Conservation (phyloP, 64 coral and sea anemone species). For the Anthopleura sola region DNA sequence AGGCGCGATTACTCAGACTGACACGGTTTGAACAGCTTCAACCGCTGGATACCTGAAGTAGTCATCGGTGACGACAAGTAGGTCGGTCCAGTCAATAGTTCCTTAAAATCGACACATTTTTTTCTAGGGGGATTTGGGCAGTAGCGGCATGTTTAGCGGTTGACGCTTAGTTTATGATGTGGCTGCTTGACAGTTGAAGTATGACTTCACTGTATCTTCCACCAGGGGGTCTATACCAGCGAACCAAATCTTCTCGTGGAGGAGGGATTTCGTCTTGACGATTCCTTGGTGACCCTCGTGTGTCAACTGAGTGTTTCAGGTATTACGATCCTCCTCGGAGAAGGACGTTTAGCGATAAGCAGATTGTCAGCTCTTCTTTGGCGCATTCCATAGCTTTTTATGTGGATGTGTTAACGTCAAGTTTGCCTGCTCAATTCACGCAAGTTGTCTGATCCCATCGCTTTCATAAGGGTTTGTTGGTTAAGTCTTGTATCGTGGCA, state of each 20-base stretch:
- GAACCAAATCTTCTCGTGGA: conserved; percentile 44
- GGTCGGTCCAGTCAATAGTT: conserved; percentile 35
- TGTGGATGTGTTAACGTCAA: conserved; percentile 1
- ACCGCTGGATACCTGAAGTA: conserved; percentile 48
- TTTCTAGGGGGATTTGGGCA: conserved; percentile 45
- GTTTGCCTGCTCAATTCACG: conserved; percentile 9
- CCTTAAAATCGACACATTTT: conserved; percentile 48
- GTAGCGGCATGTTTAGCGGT: conserved; percentile 37
- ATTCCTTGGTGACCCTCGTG: conserved; percentile 42
- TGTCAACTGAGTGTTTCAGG: background rate
- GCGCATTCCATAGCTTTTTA: background rate
- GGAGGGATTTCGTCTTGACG: conserved; percentile 23
- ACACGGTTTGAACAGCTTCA: conserved; percentile 29
- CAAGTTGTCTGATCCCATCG: conserved; percentile 34
- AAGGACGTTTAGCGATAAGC: background rate
- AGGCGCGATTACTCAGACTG: conserved; percentile 21
- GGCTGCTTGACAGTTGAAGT: conserved; percentile 34
- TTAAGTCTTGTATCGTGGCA: conserved; percentile 33
- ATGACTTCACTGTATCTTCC: conserved; percentile 56
- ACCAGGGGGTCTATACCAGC: conserved; percentile 28
- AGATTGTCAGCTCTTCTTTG: conserved; percentile 9
- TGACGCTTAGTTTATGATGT: conserved; percentile 46
- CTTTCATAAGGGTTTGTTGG: conserved; percentile 42
- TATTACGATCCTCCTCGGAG: conserved; percentile 46
- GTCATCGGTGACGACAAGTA: conserved; percentile 46